Conservation (phyloP, 2,888 invertebrate species). For the Drosophila infuscata region DNA sequence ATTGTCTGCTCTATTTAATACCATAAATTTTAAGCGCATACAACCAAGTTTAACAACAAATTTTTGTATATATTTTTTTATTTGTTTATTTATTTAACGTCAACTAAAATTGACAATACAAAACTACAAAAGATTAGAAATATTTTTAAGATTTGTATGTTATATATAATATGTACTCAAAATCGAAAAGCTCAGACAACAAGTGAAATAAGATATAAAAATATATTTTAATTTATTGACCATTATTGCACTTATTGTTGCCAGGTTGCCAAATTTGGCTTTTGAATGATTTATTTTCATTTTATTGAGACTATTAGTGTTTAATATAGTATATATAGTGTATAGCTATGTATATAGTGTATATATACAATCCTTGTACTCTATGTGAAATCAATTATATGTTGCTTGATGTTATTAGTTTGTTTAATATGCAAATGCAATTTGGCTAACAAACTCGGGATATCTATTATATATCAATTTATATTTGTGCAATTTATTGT, state of each 20-base stretch:
- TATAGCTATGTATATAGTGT: not conserved
- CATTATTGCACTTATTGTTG: not conserved
- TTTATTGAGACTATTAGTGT: not conserved
- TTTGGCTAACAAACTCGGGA: not conserved
- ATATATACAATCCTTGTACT: not conserved
- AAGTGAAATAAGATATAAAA: not conserved
- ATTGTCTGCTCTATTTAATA: not conserved
- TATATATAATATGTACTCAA: not conserved
- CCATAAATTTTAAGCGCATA: not conserved
- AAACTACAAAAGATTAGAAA: not conserved
- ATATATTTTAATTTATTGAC: not conserved
- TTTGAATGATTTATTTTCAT: not conserved
- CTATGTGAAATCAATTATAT: not conserved
- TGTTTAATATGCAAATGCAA: not conserved
- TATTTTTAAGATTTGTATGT: not conserved
- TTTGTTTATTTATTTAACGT: not conserved
- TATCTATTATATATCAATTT: not conserved
- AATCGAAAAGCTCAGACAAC: not conserved
- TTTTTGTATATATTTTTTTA: not conserved
- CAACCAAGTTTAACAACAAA: not conserved
- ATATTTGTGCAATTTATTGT: not conserved
- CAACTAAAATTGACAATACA: not conserved
- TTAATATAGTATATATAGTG: not conserved
- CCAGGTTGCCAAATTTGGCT: not conserved
- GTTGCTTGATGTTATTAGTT: not conserved